phyloP scores from a whole-genome alignment of 2,113 vertebrate species.

The Dromiciops gliroides region DNA sequence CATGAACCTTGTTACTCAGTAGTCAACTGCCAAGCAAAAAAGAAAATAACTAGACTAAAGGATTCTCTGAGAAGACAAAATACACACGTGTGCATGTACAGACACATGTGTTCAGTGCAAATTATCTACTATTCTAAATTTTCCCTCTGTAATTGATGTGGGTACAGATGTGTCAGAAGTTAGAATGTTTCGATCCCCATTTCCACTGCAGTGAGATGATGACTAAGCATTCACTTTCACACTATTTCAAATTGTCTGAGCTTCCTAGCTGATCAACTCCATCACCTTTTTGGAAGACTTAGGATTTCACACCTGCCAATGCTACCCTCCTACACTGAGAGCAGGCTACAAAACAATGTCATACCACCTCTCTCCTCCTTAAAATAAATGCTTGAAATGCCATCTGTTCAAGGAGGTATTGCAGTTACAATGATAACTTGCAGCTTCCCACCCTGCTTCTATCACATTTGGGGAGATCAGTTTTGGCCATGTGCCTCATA shows the following conservation, averaged over 20 bases:
- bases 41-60: neutral
- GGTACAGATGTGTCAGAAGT: constrained; percentile 33
- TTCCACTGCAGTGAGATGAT: neutral
- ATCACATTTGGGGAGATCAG: neutral
- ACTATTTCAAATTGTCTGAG: neutral
- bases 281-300: constrained; percentile 13
- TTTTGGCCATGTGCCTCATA: neutral
- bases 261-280: constrained; percentile 18
- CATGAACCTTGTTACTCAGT: neutral
- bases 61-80: neutral
- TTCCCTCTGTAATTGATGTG: constrained; percentile 40
- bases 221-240: constrained; percentile 31
- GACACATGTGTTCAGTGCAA: neutral
- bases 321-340: neutral
- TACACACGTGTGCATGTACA: neutral
- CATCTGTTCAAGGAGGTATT: neutral
- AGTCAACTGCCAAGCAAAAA: neutral
- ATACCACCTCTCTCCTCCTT: neutral
- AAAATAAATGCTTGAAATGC: constrained; percentile 29
- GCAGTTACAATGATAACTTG: neutral
- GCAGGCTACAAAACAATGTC: neutral
- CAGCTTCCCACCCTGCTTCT: neutral
- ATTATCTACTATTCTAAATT: constrained; percentile 12
- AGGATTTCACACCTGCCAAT: constrained; percentile 5
- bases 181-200: neutral